Conservation (phyloP, 2,113 vertebrate species). For the Saguinus midas region DNA sequence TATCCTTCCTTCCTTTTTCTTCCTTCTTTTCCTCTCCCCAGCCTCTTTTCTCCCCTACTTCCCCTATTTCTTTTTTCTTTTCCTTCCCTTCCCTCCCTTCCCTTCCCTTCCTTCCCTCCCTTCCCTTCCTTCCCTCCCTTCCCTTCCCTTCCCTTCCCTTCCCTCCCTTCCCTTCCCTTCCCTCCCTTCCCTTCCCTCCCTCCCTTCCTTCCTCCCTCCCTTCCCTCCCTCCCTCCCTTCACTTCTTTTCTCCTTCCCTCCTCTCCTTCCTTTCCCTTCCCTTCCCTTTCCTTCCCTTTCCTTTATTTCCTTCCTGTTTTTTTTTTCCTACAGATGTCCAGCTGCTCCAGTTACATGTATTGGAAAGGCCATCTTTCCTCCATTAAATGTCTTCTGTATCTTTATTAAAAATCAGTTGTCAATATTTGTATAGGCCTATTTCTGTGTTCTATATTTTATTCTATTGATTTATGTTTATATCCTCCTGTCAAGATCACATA, state of each 20-base stretch:
- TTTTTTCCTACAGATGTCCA: background rate
- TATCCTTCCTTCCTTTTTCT: too few relatives aligned
- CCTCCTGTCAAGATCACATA: background rate
- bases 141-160: background rate
- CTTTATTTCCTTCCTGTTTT: too few relatives aligned
- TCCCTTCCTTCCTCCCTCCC: accelerated
- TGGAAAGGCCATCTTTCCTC: background rate
- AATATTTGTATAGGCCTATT: background rate
- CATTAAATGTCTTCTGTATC: background rate
- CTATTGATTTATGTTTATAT: background rate
- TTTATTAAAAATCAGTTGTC: background rate
- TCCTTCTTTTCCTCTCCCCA: too few relatives aligned
- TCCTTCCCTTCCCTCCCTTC: accelerated
- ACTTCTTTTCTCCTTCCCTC: too few relatives aligned
- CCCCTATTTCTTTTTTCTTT: too few relatives aligned
- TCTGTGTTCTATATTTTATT: background rate
- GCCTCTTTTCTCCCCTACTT: too few relatives aligned
- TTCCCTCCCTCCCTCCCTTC: accelerated
- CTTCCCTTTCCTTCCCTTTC: too few relatives aligned
- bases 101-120: accelerated
- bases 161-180: too few relatives aligned
- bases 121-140: too few relatives aligned
- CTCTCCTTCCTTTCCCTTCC: too few relatives aligned
- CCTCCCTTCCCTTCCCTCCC: too few relatives aligned
- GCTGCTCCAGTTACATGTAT: too few relatives aligned